A percentile compares a stretch with the other conserved stretches of the same genome.
These are phyloP conservation scores for Calcarius lapponicus DNA, from an alignment of 2,797 vertebrate species.

Conservation along the genomic window DNA sequence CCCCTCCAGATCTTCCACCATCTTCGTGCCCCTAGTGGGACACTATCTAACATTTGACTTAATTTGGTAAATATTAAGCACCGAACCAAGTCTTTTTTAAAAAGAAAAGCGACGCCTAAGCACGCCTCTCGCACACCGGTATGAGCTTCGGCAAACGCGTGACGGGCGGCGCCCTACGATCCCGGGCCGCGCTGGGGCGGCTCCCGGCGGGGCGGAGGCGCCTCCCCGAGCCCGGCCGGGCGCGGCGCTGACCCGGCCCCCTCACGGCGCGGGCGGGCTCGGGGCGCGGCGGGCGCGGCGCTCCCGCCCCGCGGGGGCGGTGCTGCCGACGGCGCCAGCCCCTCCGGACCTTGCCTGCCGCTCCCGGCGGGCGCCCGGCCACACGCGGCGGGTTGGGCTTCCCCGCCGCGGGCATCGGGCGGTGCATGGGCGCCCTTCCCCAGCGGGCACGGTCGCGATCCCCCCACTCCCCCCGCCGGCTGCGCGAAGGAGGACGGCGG, in stretches of 20 bases:
- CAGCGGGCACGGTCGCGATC: not conserved
- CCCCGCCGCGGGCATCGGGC: not conserved
- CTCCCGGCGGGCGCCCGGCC: not conserved
- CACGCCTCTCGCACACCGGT: fast-evolving
- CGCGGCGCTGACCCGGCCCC: not conserved
- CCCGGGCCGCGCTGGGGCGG: fast-evolving
- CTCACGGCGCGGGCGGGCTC: not conserved
- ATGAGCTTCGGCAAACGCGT: fast-evolving
- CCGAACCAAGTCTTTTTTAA: not conserved
- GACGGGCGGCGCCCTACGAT: fast-evolving
- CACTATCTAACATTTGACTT: not conserved
- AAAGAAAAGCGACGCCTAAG: not conserved
- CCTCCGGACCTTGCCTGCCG: not conserved
- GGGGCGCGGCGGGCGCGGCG: not conserved
- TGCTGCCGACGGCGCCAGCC: not conserved
- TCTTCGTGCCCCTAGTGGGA: not conserved
- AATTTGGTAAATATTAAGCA: not conserved
- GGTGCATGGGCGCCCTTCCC: no score
- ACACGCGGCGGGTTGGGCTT: not conserved
- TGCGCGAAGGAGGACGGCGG: conserved; percentile 63
- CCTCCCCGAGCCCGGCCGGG: no score
- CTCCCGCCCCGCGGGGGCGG: no score
- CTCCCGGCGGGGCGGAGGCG: fast-evolving
- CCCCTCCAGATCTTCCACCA: not conserved
- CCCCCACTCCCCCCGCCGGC: conserved; percentile 33